Conservation (phyloP, 2,797 vertebrate genomes). For the Loris lydekkerianus region DNA sequence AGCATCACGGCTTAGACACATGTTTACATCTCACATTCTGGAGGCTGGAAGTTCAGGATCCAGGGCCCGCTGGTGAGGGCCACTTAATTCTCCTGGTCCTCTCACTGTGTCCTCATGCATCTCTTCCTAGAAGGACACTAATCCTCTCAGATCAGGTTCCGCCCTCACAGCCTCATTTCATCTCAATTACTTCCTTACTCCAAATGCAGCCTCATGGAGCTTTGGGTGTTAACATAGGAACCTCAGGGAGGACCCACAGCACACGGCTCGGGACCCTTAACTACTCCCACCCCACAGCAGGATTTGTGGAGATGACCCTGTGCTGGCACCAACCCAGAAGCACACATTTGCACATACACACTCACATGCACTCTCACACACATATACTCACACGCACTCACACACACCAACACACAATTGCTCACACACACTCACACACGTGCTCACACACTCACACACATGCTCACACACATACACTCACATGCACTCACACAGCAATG, state of each 20-base stretch:
- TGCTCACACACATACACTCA: not conserved
- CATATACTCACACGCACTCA: too few species aligned
- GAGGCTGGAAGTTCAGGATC: not conserved
- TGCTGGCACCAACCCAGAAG: too few species aligned
- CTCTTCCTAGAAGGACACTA: not conserved
- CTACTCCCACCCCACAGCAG: not conserved
- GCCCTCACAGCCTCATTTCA: not conserved
- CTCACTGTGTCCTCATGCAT: not conserved
- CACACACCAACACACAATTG: too few species aligned
- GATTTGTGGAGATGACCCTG: not conserved
- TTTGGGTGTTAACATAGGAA: not conserved
- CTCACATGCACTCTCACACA: too few species aligned
- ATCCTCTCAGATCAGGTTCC: not conserved
- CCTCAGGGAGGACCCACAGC: not conserved
- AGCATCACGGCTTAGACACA: not conserved
- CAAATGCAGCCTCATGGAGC: rapidly evolving
- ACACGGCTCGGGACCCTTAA: rapidly evolving
- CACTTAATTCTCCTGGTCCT: not conserved
- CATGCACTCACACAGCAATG: not conserved
- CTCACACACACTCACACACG: not conserved
- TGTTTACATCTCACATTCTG: not conserved
- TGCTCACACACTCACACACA: too few species aligned
- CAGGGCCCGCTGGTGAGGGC: not conserved
- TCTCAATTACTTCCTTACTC: not conserved
- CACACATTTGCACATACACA: too few species aligned